These are phyloP conservation scores for Solenopsis invicta DNA, from an alignment of 1,140 invertebrate species.

Conservation along the genomic window DNA sequence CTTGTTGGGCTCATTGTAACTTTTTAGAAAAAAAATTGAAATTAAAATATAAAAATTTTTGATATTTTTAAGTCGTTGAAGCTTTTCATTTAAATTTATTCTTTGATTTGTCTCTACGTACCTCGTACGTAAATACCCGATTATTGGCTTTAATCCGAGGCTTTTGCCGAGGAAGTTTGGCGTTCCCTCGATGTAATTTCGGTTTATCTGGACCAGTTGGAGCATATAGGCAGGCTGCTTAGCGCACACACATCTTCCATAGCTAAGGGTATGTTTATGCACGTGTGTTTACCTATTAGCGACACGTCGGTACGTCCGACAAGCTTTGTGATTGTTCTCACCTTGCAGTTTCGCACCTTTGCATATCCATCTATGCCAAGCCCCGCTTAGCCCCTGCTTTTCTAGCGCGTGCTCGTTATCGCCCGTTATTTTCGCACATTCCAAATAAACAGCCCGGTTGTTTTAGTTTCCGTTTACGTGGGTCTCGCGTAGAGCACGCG, in stretches of 20 bases:
- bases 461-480: background rate
- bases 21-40: background rate
- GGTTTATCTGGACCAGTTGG: conserved; percentile 65
- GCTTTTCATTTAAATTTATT: background rate
- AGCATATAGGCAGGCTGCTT: conserved; percentile 44
- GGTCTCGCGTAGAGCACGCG: background rate
- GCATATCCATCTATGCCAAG: conserved; percentile 34
- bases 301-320: conserved; percentile 55
- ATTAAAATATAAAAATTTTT: background rate
- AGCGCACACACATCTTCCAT: conserved; percentile 50
- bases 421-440: background rate
- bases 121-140: conserved; percentile 11
- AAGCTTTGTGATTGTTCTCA: conserved; percentile 61
- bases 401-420: conserved; percentile 9
- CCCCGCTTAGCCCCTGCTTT: conserved; percentile 32
- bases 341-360: conserved; percentile 30
- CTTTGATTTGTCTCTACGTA: background rate
- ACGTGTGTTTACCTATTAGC: conserved; percentile 74
- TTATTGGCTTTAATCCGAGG: conserved; percentile 35
- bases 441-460: background rate
- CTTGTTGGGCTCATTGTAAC: conserved; percentile 4
- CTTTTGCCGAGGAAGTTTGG: background rate
- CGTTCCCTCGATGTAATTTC: conserved; percentile 45
- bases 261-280: conserved; percentile 66
- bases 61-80: background rate